A percentile compares a stretch with the other conserved stretches of the same genome.
Conservation (phyloP, 2,113 vertebrate genomes). For the Eulemur rufifrons region DNA sequence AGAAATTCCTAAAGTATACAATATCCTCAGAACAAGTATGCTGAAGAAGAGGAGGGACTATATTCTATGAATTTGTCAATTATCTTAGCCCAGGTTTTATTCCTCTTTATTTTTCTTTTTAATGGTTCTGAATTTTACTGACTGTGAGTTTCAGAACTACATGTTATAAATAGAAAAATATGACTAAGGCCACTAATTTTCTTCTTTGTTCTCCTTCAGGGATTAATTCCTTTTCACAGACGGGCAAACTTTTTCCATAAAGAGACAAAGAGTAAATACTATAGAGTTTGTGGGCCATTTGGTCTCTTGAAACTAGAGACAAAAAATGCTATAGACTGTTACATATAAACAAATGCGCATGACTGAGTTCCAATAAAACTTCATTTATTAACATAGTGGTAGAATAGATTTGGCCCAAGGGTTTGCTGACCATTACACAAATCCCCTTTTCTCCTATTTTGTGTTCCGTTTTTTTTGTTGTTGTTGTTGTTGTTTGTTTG, state of each 20-base stretch:
- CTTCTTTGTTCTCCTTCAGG: background rate
- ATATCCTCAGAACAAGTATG: background rate
- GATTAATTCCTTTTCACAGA: background rate
- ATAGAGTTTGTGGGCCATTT: background rate
- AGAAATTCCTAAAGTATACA: background rate
- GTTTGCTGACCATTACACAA: background rate
- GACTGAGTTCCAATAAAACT: background rate
- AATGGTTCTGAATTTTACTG: conserved; percentile 1
- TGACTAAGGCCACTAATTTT: background rate
- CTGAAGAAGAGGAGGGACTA: background rate
- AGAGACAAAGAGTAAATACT: background rate
- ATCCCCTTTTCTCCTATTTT: background rate
- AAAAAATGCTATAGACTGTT: background rate
- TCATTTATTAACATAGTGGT: background rate
- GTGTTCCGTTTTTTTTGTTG: too few species aligned
- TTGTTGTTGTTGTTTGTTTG: too few species aligned
- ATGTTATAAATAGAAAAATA: conserved; percentile 6
- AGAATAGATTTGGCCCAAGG: background rate
- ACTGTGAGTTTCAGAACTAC: background rate
- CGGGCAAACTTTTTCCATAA: background rate
- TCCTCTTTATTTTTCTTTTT: background rate
- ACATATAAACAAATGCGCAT: background rate
- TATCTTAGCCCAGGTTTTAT: background rate
- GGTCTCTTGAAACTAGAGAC: background rate
- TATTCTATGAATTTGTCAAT: background rate